Base-by-base conservation (phyloP, 2,113 vertebrate genomes). In the Brachyhypopomus gauderio region DNA sequence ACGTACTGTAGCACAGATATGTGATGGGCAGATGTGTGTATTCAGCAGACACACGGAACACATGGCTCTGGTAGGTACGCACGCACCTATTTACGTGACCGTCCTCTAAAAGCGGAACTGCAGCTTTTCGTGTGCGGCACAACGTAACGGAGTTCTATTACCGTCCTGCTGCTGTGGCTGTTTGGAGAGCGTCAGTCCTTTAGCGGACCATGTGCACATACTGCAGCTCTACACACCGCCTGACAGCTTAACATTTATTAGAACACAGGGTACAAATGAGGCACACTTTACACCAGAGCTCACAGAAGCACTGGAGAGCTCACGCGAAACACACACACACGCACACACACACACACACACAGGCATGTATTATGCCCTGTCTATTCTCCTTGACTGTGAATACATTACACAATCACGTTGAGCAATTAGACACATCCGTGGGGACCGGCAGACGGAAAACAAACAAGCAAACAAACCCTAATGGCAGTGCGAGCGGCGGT, bases 221-320 rank as follows among this genome's bases (percentile, higher is more conserved):
- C 45, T 62, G 70, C 72, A 73, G 69, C 74, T 80, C 59, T 58
- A 83, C 73, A 66, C 78, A 75, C 67, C 75, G 81, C 30, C 70
- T 85, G 86, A 87, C 85, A 86, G 85, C 58, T 85, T 85, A 87
- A 87, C 86, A 87, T 87, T 87, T 87, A 86, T 85, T 81, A 87
- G 86, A 83, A 85, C 83, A 87, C 81, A 78, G 81, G 78, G 83
- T 85, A 87, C 86, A 87, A 87, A 87, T 87, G 86, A 87, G 83
- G 75, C 74, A 74, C 69, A 83, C 79, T 85, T 81, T 85, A 79
- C 82, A 78, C 79, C 72, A 83, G 77, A 77, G 77, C 85, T 86
- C 73, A 79, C 77, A 77, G 83, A 80, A 80, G 30, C 77, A 80
- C 81, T 75, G 17, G 62, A 77, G 48, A 77, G 56, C 80, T 66